Conservation (phyloP, 2,797 vertebrate genomes). For the Ibycter americanus region DNA sequence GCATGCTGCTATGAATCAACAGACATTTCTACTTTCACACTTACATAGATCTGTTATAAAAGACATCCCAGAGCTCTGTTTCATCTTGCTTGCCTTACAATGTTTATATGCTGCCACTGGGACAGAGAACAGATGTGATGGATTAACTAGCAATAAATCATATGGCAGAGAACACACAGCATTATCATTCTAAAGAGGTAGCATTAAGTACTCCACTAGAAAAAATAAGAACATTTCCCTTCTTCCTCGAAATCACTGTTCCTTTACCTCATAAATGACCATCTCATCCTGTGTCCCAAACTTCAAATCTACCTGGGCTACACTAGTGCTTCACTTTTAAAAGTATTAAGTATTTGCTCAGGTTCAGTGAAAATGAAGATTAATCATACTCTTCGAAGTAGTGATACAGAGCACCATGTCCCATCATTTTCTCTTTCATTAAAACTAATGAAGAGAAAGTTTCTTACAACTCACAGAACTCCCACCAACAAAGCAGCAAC, state of each 20-base stretch:
- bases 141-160: constrained; percentile 69
- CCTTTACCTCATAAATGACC: background rate
- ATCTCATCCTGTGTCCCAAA: background rate
- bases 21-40: constrained; percentile 54
- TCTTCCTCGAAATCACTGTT: background rate
- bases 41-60: constrained; percentile 51
- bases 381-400: background rate
- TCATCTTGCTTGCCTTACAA: constrained; percentile 61
- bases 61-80: constrained; percentile 58
- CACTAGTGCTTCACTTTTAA: background rate
- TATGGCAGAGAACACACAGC: constrained; percentile 16
- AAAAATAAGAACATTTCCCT: background rate
- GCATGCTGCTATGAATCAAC: constrained; percentile 48
- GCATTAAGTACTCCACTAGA: background rate
- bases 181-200: constrained; percentile 41
- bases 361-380: background rate
- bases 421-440: constrained; percentile 17
- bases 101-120: constrained; percentile 64
- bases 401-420: background rate
- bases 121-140: constrained; percentile 65
- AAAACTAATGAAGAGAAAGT: constrained; percentile 48
- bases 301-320: background rate
- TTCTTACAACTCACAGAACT: constrained; percentile 16
- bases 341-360: background rate
- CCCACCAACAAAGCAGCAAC: background rate